phyloP scores from a whole-genome alignment of 2,888 invertebrate genomes.

The Meghimatium bilineatum region DNA sequence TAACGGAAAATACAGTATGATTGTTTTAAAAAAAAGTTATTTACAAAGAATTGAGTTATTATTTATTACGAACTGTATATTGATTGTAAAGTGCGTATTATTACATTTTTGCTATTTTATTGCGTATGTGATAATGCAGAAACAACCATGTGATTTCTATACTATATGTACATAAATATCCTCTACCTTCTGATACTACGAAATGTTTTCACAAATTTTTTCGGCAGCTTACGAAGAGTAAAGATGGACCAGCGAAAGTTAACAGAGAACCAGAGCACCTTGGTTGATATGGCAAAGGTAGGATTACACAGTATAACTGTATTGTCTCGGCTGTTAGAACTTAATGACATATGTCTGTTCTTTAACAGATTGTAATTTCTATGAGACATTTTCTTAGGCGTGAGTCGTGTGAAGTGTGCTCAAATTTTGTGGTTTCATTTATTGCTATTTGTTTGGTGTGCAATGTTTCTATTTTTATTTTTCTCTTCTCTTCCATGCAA shows the following conservation, averaged over 20 bases:
- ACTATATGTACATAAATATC: too few species aligned
- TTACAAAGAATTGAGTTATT: too few species aligned
- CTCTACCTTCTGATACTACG: too few species aligned
- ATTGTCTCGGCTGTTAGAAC: not conserved
- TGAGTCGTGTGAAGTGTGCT: constrained; percentile 6
- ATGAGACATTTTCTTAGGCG: constrained; percentile 13
- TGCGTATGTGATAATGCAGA: too few species aligned
- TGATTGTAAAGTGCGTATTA: too few species aligned
- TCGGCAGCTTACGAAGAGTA: constrained; percentile 93
- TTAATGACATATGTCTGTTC: not conserved
- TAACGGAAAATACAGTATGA: too few species aligned
- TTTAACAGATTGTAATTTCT: not conserved
- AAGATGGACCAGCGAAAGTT: constrained; percentile 99
- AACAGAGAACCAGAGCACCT: constrained; percentile 98
- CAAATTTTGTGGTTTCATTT: too few species aligned
- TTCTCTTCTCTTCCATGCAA: not conserved
- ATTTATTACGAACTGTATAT: too few species aligned
- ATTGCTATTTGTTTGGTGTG: not conserved
- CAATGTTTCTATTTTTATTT: not conserved
- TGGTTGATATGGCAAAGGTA: constrained; percentile 99
- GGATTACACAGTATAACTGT: constrained; percentile 27
- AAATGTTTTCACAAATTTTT: not conserved
- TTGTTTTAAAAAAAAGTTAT: too few species aligned
- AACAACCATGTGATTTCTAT: too few species aligned
- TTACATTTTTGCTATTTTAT: too few species aligned